Percentiles rank a stretch among this genome's conserved stretches.
phyloP scores from a whole-genome alignment of 2,113 vertebrate species.

The Mionectes macconnelli region DNA sequence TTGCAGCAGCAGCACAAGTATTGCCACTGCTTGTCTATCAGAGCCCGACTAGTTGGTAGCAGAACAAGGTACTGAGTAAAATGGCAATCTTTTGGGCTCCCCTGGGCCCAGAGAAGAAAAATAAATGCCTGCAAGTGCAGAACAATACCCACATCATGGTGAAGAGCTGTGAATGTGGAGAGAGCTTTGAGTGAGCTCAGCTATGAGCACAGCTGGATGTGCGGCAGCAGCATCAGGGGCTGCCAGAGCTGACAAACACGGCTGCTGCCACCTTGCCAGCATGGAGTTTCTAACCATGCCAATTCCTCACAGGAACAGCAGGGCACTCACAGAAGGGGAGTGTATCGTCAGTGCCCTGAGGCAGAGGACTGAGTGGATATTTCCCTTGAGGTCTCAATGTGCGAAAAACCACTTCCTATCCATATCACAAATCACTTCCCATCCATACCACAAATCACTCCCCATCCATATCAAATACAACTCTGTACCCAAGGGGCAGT shows the following conservation, averaged over 20 bases:
- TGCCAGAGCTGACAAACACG: not conserved
- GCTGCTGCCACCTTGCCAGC: not conserved
- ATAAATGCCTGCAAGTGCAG: not conserved
- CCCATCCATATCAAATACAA: fast-evolving
- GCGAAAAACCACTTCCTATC: not conserved
- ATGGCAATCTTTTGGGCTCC: not conserved
- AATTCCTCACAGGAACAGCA: not conserved
- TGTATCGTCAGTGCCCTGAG: not conserved
- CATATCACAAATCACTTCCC: not conserved
- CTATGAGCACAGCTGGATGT: not conserved
- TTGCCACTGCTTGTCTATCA: not conserved
- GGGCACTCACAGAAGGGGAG: not conserved
- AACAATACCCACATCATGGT: fast-evolving
- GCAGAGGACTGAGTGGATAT: not conserved
- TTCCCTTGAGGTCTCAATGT: not conserved
- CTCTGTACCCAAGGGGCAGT: not conserved
- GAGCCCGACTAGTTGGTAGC: not conserved
- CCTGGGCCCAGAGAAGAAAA: not conserved
- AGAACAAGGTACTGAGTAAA: not conserved
- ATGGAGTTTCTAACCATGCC: not conserved
- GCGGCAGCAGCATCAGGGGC: fast-evolving
- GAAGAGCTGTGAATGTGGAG: not conserved
- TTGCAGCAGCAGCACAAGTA: not conserved
- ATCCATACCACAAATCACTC: not conserved
- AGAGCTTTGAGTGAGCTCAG: fast-evolving